A percentile compares a stretch with the other conserved stretches of the same genome.
These are phyloP conservation scores for Spilogale gracilis DNA, from an alignment of 2,113 vertebrate species.

Conservation along the genomic window DNA sequence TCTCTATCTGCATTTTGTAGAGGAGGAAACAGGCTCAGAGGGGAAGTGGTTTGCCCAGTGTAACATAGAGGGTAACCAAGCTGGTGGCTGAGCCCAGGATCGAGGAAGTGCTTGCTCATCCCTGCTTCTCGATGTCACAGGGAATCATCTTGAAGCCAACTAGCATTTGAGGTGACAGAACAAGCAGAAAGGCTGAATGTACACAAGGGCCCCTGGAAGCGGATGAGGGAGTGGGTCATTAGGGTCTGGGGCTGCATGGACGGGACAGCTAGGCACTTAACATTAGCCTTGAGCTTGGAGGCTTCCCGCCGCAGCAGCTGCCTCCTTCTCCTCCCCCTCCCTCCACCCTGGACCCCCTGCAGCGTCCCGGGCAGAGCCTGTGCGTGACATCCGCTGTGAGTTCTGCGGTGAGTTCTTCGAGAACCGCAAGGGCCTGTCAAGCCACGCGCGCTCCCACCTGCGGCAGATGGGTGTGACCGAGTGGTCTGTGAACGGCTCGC, in stretches of 20 bases:
- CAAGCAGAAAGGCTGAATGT: neutral
- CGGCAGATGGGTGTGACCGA: slow-evolving; percentile 98
- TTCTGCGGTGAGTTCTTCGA: slow-evolving; percentile 98
- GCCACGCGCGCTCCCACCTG: slow-evolving; percentile 97
- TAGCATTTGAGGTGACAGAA: slow-evolving; percentile 20
- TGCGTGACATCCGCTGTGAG: slow-evolving; percentile 94
- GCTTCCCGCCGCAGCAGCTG: slow-evolving; percentile 61
- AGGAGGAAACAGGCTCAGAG: slow-evolving; percentile 40
- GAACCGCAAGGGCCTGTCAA: slow-evolving; percentile 97
- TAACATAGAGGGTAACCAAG: neutral
- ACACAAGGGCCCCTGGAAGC: neutral
- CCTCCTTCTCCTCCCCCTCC: neutral
- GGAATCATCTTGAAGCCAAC: neutral
- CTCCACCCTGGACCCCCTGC: slow-evolving; percentile 30
- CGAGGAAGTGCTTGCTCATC: neutral
- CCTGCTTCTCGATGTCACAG: neutral
- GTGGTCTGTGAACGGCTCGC: slow-evolving; percentile 97
- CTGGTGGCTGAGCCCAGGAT: neutral
- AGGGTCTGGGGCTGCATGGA: neutral
- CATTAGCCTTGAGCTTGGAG: slow-evolving; percentile 50
- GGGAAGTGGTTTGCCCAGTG: neutral
- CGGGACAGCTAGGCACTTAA: neutral
- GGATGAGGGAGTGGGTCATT: neutral
- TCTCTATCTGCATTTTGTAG: slow-evolving; percentile 47
- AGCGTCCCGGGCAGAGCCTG: slow-evolving; percentile 87